Evolutionary conservation across 2,888 invertebrate genomes (phyloP).

Genomic region (Platerodrilus igneus): DNA sequence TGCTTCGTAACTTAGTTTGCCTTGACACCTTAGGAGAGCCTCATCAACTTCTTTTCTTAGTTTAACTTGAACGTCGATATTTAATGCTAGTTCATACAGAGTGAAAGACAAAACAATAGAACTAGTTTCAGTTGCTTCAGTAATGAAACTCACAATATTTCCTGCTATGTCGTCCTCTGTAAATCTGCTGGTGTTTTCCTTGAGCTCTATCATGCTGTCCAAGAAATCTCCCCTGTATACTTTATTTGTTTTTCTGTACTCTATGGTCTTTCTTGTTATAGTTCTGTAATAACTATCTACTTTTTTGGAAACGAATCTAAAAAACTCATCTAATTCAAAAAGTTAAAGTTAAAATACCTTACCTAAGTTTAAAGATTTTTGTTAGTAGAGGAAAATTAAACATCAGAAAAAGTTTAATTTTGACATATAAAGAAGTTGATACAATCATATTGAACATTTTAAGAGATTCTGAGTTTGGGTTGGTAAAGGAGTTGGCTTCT

Average conservation of each 20-base stretch:
- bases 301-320: slow-evolving; percentile 24
- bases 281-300: slow-evolving; percentile 38
- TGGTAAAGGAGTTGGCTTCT: slow-evolving; percentile 41
- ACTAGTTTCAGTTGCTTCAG: slow-evolving; percentile 50
- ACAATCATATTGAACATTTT: slow-evolving; percentile 30
- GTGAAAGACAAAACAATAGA: slow-evolving; percentile 44
- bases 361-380: slow-evolving; percentile 18
- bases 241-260: slow-evolving; percentile 41
- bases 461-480: slow-evolving; percentile 31
- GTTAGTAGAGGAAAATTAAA: too few species aligned
- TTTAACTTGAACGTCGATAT: slow-evolving; percentile 45
- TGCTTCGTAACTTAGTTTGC: slow-evolving; percentile 43
- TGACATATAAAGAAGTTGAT: slow-evolving; percentile 10
- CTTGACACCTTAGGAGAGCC: slow-evolving; percentile 35
- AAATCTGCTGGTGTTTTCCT: slow-evolving; percentile 27
- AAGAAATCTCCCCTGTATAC: slow-evolving; percentile 45
- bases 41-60: slow-evolving; percentile 43
- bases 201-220: slow-evolving; percentile 42
- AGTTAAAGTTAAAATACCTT: too few species aligned
- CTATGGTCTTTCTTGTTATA: slow-evolving; percentile 39
- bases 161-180: slow-evolving; percentile 37
- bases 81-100: slow-evolving; percentile 44
- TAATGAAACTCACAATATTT: slow-evolving; percentile 44
- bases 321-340: too few species aligned
- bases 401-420: too few species aligned